Base-by-base conservation (phyloP, 2,888 invertebrate species). In the Axea sp. region DNA sequence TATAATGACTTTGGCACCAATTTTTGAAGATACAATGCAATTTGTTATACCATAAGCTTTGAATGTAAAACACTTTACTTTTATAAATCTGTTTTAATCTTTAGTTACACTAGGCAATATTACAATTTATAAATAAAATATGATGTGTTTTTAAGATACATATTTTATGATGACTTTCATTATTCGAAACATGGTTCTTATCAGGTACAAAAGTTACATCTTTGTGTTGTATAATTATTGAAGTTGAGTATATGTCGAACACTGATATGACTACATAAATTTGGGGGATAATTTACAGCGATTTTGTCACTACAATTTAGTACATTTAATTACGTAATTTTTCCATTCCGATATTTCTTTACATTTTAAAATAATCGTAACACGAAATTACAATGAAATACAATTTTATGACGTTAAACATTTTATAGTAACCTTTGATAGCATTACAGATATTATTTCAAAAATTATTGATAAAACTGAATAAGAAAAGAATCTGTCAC, bases 171-270 rank as follows among this genome's bases (percentile, higher is more conserved):
- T 37, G 53, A 71, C 71, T 71, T 71, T 62, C 71, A 71, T 62
- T 62, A 47, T 62, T 53, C 47, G 45, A 55, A 62, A 55, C 53
- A 11, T 55, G 45, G 45, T 47, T 71, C 31, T 57, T 60, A 53
- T 68, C 60, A 69, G 60, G 60, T 69, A 69, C 60, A 69, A 69
- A 53, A 59, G 68, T 68, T 68, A 67, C 30, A 47, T 17, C 11
- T 57, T 37, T 37, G 26, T 15, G 15, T n/a, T 35, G 24, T 7
- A 24, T 24, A 24, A 6, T 24, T 19, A 39, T 30, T 14, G 35
- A 14, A 59, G 2, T 62, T 12, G 3, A 45, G 3, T 41, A 41
- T 24, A 45, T 14, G 14, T 51, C 30, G 28, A 14, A 37, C 22
- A 60, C 14, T 30, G 9, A 62, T 45, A 59, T 39, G n/a, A n/a